Base-by-base conservation (phyloP, 2,888 invertebrate genomes). In the Deilephila elpenor region DNA sequence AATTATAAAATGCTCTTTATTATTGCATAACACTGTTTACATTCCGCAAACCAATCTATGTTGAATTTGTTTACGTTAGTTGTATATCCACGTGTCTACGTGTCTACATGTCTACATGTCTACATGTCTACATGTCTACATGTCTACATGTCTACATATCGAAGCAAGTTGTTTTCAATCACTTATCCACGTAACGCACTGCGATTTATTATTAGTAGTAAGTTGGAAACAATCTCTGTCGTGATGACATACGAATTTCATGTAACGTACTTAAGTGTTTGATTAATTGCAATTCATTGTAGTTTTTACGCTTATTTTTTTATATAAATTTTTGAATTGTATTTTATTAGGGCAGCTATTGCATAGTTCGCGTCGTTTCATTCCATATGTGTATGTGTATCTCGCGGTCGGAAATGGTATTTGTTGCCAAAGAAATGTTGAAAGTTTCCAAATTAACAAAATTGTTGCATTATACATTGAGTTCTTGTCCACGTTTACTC, bases 11-110 rank as follows among this genome's bases (percentile, higher is more conserved):
- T 86, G 84, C 89, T 90, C 89, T 93, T 93, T 91, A 90, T 90
- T 89, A 89, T 91, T 90, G 89, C 91, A 91, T 89, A 88, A 88
- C 88, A 91, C 91, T 93, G 90, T 93, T 93, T 92, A 94, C 94
- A 94, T 94, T 94, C 94, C 94, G 91, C 91, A 91, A 90, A 89
- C 89, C 88, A 92, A 90, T 88, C 87, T 90, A 92, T 91, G 93
- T 93, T 93, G 91, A 91, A 88, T 93, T 93, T 93, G 91, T 93
- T 93, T 91, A 89, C 89, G 79, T 89, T 93, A 93, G 89, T 90
- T 91, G 88, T 89, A 90, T 88, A 85, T 88, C 44, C 14, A 44
- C 44, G 44, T 88, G 85, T 88, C 87, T 89, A 91, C 89, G 83
- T 84, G 83, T 78, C 75, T 32, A 32, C 32, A 32, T 32, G 32